A percentile compares a stretch with the other conserved stretches of the same genome.
phyloP scores from a whole-genome alignment of 2,797 vertebrate genomes.

The Hippoglossus hippoglossus region DNA sequence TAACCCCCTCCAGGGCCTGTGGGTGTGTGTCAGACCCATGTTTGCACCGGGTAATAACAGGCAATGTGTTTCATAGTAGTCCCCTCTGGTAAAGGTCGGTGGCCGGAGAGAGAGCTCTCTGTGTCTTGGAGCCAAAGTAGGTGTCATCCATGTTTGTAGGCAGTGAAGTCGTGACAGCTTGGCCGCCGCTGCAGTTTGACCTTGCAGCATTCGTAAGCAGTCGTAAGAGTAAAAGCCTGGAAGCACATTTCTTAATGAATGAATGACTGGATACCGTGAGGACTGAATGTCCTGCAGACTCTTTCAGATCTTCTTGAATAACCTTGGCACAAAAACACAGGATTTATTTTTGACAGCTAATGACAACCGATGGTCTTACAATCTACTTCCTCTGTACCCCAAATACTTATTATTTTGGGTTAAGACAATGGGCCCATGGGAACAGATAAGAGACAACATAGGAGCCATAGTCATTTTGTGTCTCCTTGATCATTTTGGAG shows the following conservation, averaged over 20 bases:
- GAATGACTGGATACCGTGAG: neutral
- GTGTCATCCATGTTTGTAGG: conserved; percentile 46
- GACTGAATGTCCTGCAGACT: too few relatives aligned
- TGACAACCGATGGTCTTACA: neutral
- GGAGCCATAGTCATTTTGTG: neutral
- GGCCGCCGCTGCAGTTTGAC: conserved; percentile 73
- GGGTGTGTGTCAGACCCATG: conserved; percentile 19
- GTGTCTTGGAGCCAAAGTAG: conserved; percentile 11
- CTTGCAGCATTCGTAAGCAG: conserved; percentile 78
- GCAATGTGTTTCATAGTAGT: neutral
- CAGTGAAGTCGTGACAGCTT: conserved; percentile 68
- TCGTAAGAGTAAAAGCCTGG: neutral
- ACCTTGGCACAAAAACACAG: too few relatives aligned
- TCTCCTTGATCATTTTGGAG: too few relatives aligned
- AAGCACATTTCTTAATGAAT: neutral
- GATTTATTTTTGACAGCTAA: neutral
- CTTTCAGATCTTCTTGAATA: neutral
- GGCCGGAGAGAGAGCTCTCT: neutral
- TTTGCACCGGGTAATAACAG: neutral
- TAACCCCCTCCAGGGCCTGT: conserved; percentile 13
- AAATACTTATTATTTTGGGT: neutral
- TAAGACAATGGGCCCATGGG: neutral
- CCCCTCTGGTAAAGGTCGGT: neutral
- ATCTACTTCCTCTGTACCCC: neutral
- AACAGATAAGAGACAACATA: too few relatives aligned